Base-by-base conservation (phyloP, 2,113 vertebrate genomes). In the Apteryx mantelli region DNA sequence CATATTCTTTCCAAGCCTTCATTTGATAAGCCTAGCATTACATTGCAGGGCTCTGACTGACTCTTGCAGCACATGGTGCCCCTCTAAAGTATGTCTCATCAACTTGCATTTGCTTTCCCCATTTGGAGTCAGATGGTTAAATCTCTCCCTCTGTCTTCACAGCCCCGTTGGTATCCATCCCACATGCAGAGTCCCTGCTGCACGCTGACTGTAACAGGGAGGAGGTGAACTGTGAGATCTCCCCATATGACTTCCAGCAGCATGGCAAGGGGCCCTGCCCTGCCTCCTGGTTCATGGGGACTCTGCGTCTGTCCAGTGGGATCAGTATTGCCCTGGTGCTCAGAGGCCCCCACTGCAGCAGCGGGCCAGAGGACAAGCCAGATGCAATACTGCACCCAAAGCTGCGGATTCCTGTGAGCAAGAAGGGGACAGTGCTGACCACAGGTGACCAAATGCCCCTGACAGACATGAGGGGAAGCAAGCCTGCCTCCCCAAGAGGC, bases 151-250 rank as follows among this genome's bases (percentile, higher is more conserved):
- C 50, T 78, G 26, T 34, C 36, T 52, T 61, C 16, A 44, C 95
- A 99, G 98, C 74, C 11, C 93, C 95, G 34, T 96, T 95, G 3
- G 92, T 97, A 9, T 84, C 70, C 74, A 98, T 98, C 66, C 98
- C 98, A 17, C 94, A 98, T 0, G 92, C 96, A 1, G 97, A 98
- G 7, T 91, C 97, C 86, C 74, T 99, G 91, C 98, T 99, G 71
- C 98, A 98, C 0, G 97, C 98, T 0, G 98, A 99, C 89, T 99
- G 98, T 93, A 97, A 97, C 2, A 98, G 98, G 19, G 96, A 98
- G 96, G 97, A 98, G 81, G 96, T 99, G 91, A 94, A 82, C 87
- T 99, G 99, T 34, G 98, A 99, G 92, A 97, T 99, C 48, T 98
- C 98, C 70, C 97, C 10, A 5, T 98, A 97, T 86, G 80, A 87